phyloP scores from a whole-genome alignment of 2,888 invertebrate genomes.

The Lottia scabra region DNA sequence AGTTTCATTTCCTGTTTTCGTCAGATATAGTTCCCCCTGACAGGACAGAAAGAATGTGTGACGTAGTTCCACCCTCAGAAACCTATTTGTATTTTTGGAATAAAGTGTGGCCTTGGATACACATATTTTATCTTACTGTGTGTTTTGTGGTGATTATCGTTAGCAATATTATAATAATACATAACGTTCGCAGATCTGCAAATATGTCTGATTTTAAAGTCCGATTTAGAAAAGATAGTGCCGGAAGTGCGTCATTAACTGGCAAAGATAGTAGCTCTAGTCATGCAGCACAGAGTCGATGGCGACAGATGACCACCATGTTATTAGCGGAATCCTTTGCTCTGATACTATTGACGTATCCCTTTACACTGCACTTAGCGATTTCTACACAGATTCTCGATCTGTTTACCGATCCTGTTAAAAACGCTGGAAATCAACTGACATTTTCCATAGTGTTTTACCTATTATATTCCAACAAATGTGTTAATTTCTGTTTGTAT shows the following conservation, averaged over 20 bases:
- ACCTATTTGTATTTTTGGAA: constrained; percentile 38
- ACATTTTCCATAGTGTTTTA: constrained; percentile 51
- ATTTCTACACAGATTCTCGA: constrained; percentile 33
- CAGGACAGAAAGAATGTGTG: constrained; percentile 27
- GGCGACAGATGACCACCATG: constrained; percentile 48
- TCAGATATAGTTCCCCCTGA: constrained; percentile 20
- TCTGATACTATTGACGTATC: constrained; percentile 47
- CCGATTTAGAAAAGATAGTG: not conserved
- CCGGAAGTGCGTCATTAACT: not conserved
- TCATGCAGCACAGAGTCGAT: constrained; percentile 8
- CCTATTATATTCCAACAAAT: constrained; percentile 52
- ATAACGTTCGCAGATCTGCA: constrained; percentile 37
- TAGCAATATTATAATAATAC: constrained; percentile 47
- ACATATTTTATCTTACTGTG: constrained; percentile 36
- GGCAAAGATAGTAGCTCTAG: not conserved
- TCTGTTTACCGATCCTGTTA: constrained; percentile 33
- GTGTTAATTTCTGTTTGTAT: constrained; percentile 52
- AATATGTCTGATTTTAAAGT: constrained; percentile 2
- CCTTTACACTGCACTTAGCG: constrained; percentile 45
- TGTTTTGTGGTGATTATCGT: constrained; percentile 42
- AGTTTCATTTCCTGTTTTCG: constrained; percentile 28
- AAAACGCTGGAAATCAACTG: constrained; percentile 36
- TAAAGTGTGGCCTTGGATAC: constrained; percentile 49
- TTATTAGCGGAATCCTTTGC: constrained; percentile 48
- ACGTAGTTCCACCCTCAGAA: constrained; percentile 6